Evolutionary conservation across 2,888 invertebrate species (phyloP), one percentile per base, ranked within the genome.

Genomic region (Andrena minutula): DNA sequence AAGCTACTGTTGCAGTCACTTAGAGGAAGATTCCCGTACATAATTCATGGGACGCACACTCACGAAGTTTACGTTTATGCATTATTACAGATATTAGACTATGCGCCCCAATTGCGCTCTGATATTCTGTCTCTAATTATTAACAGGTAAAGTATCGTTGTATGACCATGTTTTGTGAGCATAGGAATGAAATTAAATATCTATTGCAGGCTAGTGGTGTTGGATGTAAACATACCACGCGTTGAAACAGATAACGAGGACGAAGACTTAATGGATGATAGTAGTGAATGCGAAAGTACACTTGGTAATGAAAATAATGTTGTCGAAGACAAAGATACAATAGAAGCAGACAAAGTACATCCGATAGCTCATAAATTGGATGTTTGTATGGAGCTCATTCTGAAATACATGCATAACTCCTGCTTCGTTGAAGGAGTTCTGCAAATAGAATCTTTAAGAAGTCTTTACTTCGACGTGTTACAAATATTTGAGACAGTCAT

Each of bases 21-120:
- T 23, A 94, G 95, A 74, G 94, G 95, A 2, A 94, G 95, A 65
- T 98, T 97, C 93, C 99, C 99, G 0, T 98, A 97, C 92, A 95
- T 96, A 92, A 96, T 96, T 89, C 96, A 95, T 75, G 95, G 96
- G 0, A 94, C 96, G 3, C 96, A 96, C 89, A 92, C 95, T 0
- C 97, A 97, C 85, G 96, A 97, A 90, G 95, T 96, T 12, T 99
- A 97, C 93, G 93, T 98, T 23, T 96, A 96, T 91, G 98, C 98
- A 93, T 93, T 98, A 60, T 95, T 99, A 71, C 96, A 96, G 95
- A 95, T 98, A 86, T 94, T 96, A 79, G 95, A 96, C 60, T 98
- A 98, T 92, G 95, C 97, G 86, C 97, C 98, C 0, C 95, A 95
- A 0, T 94, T 97, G 70, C 95, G 96, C 68, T 95, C 95, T 86